Percentiles rank a stretch among this genome's conserved stretches.
Conservation (phyloP, 2,113 vertebrate genomes). For the Macheiramphus alcinus region DNA sequence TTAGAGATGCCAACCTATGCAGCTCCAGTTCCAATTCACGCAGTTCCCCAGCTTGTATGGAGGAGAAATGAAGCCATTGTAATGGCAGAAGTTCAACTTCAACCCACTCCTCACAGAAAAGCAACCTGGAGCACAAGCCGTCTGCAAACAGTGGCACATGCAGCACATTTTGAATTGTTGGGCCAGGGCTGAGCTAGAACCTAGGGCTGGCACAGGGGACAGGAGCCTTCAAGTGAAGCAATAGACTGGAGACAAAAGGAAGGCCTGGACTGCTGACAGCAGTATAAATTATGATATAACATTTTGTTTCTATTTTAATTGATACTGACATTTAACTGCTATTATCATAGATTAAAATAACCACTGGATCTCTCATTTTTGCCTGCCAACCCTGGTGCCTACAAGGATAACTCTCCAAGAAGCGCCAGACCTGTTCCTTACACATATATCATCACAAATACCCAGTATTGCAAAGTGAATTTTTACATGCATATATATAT, state of each 20-base stretch:
- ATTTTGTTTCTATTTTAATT: background rate
- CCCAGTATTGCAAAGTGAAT: background rate
- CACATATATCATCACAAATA: background rate
- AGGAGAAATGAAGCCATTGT: background rate
- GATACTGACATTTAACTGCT: background rate
- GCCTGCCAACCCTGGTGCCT: background rate
- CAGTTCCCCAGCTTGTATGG: background rate
- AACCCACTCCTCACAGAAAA: background rate
- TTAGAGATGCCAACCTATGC: background rate
- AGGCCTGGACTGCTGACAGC: background rate
- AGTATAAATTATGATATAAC: background rate
- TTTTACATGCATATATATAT: background rate
- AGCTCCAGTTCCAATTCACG: background rate
- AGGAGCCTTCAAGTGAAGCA: background rate
- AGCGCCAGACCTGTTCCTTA: background rate
- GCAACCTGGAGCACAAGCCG: background rate
- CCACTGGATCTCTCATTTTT: background rate
- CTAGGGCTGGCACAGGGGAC: background rate
- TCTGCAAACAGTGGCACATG: background rate
- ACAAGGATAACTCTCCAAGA: background rate
- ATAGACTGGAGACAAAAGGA: background rate
- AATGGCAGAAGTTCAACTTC: background rate
- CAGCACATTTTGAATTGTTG: background rate
- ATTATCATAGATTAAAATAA: background rate
- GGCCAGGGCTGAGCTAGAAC: background rate